These are phyloP conservation scores for Oreochromis niloticus DNA, from an alignment of 2,113 vertebrate species.

Conservation along the genomic window DNA sequence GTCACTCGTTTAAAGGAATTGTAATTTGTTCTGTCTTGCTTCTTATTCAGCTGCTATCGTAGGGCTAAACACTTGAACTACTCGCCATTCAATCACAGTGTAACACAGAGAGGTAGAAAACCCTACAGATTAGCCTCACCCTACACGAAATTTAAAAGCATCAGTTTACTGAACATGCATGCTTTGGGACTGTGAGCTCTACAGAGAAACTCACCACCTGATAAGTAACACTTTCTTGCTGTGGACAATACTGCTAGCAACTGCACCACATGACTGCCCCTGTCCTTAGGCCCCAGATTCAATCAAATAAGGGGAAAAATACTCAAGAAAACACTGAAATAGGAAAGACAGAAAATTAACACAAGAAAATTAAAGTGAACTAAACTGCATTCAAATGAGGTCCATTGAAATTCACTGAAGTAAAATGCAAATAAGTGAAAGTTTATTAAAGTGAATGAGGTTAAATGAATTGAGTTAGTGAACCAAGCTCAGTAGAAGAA, in stretches of 20 bases:
- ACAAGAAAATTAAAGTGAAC: not conserved
- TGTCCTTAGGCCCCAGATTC: not conserved
- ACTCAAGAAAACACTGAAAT: not conserved
- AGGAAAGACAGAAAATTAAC: not conserved
- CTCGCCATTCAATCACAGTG: not conserved
- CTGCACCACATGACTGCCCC: not conserved
- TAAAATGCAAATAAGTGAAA: not conserved
- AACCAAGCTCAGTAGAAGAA: not conserved
- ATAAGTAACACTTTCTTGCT: rapidly evolving
- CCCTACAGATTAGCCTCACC: not conserved
- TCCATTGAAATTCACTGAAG: not conserved
- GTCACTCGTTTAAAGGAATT: not conserved
- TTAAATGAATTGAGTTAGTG: not conserved
- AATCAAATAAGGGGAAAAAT: not conserved
- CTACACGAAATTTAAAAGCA: not conserved
- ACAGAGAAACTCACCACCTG: not conserved
- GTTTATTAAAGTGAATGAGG: not conserved
- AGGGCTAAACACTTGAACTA: not conserved
- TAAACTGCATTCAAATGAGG: not conserved
- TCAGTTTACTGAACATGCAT: not conserved
- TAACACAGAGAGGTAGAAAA: not conserved
- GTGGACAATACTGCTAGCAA: not conserved
- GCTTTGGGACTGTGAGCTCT: not conserved
- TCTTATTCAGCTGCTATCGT: not conserved
- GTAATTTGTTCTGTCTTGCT: not conserved